Conservation (phyloP, 1,140 invertebrate species). For the Apis laboriosa region DNA sequence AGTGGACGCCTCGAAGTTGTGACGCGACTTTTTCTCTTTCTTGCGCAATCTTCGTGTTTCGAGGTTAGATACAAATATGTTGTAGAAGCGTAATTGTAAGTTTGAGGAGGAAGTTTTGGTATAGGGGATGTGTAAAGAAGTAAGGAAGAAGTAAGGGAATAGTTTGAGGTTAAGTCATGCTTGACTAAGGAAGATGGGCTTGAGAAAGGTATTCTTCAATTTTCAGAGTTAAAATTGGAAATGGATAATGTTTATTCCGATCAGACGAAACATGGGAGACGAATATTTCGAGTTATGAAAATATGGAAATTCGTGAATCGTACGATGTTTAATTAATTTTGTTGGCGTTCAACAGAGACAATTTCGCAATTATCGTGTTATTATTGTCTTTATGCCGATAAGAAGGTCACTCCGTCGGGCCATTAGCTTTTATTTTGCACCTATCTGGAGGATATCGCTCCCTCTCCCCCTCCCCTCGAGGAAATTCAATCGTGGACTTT, state of each 20-base stretch:
- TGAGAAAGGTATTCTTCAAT: neutral
- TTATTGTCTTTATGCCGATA: constrained; percentile 42
- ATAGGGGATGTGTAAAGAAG: too few species aligned
- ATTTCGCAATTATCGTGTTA: constrained; percentile 7
- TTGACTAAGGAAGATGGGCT: too few species aligned
- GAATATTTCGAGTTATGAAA: too few species aligned
- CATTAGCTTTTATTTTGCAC: constrained; percentile 41
- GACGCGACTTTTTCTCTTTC: too few species aligned
- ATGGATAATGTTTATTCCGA: neutral
- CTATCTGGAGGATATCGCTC: constrained; percentile 58
- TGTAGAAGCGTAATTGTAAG: too few species aligned
- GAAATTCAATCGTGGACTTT: constrained; percentile 54
- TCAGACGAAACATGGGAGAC: neutral
- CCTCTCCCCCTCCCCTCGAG: constrained; percentile 11
- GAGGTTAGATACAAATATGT: too few species aligned
- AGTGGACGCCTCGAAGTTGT: neutral
- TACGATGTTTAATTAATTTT: neutral
- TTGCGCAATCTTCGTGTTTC: neutral
- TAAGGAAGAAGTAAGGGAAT: too few species aligned
- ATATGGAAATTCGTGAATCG: neutral
- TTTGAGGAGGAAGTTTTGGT: too few species aligned
- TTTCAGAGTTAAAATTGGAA: neutral
- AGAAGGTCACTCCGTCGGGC: constrained; percentile 31
- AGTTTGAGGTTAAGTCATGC: too few species aligned
- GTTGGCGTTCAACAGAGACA: neutral